Evolutionary conservation across 2,113 vertebrate genomes (phyloP), one percentile per base, ranked within the genome.

Genomic region (Colaptes auratus): DNA sequence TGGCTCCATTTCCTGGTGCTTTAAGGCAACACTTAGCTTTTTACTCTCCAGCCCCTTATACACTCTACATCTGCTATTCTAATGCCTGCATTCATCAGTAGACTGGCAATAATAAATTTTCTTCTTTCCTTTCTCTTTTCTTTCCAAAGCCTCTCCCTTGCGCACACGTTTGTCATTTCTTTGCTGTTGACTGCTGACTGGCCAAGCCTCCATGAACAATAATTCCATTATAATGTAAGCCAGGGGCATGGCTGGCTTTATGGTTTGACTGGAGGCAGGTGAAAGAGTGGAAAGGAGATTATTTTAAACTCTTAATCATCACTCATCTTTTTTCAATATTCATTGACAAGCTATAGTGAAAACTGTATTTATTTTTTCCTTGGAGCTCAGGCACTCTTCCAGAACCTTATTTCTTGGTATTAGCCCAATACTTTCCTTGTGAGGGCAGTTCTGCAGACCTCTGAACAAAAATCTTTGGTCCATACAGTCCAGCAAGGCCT

Each of bases 51-150:
- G 86, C 84, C 80, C 91, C 80, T 95, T 73, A 58, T 77, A 74
- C 60, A 31, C 46, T 94, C 96, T 96, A 93, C 97, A 97, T 97
- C 97, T 98, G 97, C 96, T 97, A 87, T 97, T 98, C 96, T 97
- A 97, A 98, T 97, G 89, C 96, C 75, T 97, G 92, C 93, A 97
- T 97, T 98, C 96, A 97, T 97, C 97, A 96, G 97, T 89, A 87
- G 75, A 95, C 90, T 60, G 33, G 92, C 85, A 95, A 96, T 94
- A 96, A 96, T 97, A 97, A 97, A 98, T 97, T 97, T 93, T 96
- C 96, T 93, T 87, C 82, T 90, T 92, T 89, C 71, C 78, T 82
- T 94, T 88, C 79, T 87, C 89, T 89, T 94, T 93, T 78, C 72
- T 96, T 61, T 66, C 82, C 87, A 89, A 93, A 67, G 59, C 36